phyloP scores from a whole-genome alignment of 2,113 vertebrate genomes.

The Ochotona princeps region DNA sequence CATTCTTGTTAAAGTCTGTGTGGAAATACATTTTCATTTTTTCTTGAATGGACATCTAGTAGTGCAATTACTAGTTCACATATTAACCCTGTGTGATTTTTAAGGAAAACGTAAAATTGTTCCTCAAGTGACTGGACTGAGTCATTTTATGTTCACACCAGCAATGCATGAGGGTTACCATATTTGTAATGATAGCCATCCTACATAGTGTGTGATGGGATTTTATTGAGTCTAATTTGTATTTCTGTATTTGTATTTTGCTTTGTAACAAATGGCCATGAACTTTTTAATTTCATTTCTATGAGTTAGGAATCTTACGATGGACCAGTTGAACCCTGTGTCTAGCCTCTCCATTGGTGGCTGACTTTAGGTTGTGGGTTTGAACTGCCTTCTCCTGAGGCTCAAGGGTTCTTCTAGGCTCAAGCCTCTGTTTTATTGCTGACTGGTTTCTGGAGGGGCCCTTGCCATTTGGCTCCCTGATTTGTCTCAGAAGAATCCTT shows the following conservation, averaged over 20 bases:
- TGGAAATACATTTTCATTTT: not conserved
- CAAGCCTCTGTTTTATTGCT: not conserved
- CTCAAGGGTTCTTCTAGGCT: not conserved
- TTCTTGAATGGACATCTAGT: not conserved
- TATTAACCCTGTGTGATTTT: not conserved
- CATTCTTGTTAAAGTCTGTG: conserved; percentile 21
- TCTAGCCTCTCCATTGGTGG: not conserved
- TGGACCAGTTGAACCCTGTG: not conserved
- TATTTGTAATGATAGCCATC: not conserved
- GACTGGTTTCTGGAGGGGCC: not conserved
- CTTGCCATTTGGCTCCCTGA: not conserved
- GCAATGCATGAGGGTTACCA: not conserved
- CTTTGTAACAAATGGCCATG: not conserved
- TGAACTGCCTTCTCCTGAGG: not conserved
- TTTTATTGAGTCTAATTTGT: not conserved
- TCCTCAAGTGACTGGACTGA: not conserved
- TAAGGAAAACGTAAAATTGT: conserved; percentile 18
- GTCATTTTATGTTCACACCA: not conserved
- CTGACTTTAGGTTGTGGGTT: not conserved
- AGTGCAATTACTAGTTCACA: not conserved
- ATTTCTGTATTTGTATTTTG: conserved; percentile 48
- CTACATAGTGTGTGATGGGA: not conserved
- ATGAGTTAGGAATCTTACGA: not conserved
- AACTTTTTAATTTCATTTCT: not conserved
- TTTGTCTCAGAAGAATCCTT: not conserved